These are phyloP conservation scores for Pogonophryne albipinna DNA, from an alignment of 2,797 vertebrate species.

Conservation along the genomic window DNA sequence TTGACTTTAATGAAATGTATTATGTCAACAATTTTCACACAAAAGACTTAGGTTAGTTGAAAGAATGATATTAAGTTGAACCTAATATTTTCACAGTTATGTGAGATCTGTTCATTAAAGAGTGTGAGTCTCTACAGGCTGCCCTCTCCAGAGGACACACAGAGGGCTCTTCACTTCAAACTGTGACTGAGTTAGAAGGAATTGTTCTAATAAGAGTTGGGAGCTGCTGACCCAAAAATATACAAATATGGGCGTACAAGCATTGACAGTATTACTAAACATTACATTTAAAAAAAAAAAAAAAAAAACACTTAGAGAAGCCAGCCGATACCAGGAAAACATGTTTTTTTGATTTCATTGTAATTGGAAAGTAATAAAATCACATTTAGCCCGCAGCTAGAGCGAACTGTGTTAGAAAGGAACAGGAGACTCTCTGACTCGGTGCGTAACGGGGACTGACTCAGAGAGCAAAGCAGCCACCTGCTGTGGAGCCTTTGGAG, in stretches of 20 bases:
- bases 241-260: not conserved
- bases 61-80: too few relatives aligned
- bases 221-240: not conserved
- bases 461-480: conserved; percentile 53
- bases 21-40: too few relatives aligned
- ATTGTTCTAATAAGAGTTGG: not conserved
- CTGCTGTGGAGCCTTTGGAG: conserved; percentile 63
- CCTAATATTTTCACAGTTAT: too few relatives aligned
- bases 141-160: conserved; percentile 49
- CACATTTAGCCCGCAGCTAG: not conserved
- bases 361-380: not conserved
- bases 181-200: conserved; percentile 14
- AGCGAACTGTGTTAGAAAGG: conserved; percentile 5
- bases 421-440: conserved; percentile 51
- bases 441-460: conserved; percentile 48
- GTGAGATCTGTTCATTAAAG: too few relatives aligned
- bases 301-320: not conserved
- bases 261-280: not conserved
- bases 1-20: too few relatives aligned
- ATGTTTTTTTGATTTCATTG: not conserved
- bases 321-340: not conserved
- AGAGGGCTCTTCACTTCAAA: conserved; percentile 9
- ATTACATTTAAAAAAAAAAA: not conserved
- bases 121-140: not conserved
- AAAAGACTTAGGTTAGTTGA: too few relatives aligned